Conservation (phyloP, 1,140 invertebrate genomes). For the Drosophila pectinifera region DNA sequence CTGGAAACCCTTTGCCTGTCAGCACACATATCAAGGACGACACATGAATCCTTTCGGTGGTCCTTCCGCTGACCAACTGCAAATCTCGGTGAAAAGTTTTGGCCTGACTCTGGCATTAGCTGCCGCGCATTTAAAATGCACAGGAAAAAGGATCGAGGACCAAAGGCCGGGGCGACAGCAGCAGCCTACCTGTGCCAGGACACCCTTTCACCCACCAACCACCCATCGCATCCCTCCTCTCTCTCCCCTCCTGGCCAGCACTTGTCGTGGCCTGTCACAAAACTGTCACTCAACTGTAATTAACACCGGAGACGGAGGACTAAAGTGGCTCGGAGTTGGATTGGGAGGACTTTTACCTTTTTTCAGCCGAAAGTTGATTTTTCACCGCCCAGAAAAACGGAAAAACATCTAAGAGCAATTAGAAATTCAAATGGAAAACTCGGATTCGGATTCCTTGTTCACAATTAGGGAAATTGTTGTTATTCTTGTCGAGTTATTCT, state of each 20-base stretch:
- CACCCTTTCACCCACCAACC: slow-evolving; percentile 74
- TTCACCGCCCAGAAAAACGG: slow-evolving; percentile 30
- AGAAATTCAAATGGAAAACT: slow-evolving; percentile 54
- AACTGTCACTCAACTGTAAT: slow-evolving; percentile 84
- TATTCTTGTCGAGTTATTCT: slow-evolving; percentile 1
- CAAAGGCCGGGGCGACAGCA: slow-evolving; percentile 34
- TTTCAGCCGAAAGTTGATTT: slow-evolving; percentile 66
- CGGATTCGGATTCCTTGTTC: slow-evolving; percentile 44
- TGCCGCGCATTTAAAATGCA: slow-evolving; percentile 75
- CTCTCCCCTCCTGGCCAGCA: slow-evolving; percentile 1
- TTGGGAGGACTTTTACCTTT: slow-evolving; percentile 50
- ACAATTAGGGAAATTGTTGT: slow-evolving; percentile 61
- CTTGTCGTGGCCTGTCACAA: slow-evolving; percentile 72
- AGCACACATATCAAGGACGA: slow-evolving; percentile 41
- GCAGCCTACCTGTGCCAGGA: slow-evolving; percentile 53
- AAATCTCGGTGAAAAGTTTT: slow-evolving; percentile 78
- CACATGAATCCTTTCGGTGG: slow-evolving; percentile 47
- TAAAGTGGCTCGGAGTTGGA: slow-evolving; percentile 59
- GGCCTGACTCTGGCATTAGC: slow-evolving; percentile 71
- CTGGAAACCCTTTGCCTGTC: slow-evolving; percentile 72
- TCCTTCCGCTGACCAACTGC: slow-evolving; percentile 64
- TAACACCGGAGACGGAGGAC: slow-evolving; percentile 61
- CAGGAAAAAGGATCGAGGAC: slow-evolving; percentile 42
- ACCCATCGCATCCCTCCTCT: slow-evolving; percentile 2
- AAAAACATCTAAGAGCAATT: slow-evolving; percentile 61